Conservation (phyloP, 2,113 vertebrate species). For the Eptatretus burgeri region DNA sequence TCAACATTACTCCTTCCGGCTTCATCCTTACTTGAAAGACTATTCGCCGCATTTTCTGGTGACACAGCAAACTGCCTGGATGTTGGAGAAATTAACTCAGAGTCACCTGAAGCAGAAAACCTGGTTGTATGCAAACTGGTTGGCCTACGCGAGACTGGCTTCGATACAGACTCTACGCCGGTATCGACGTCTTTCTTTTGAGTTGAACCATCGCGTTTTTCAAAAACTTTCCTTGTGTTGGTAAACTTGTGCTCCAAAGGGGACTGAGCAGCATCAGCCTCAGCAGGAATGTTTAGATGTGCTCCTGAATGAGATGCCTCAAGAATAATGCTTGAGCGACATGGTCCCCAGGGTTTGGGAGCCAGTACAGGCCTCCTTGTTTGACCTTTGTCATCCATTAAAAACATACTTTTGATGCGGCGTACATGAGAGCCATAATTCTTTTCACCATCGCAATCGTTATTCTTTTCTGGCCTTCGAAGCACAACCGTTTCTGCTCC, state of each 20-base stretch:
- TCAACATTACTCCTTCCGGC: no score
- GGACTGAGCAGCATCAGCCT: not conserved
- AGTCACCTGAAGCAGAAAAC: no score
- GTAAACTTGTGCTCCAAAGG: not conserved
- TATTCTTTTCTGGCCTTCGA: no score
- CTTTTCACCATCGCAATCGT: not conserved
- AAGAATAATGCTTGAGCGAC: not conserved
- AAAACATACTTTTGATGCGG: slow-evolving; percentile 5
- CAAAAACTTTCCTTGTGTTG: not conserved
- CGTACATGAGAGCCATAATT: not conserved
- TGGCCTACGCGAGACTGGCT: no score
- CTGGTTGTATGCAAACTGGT: no score
- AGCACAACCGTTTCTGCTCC: no score
- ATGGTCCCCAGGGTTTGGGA: not conserved
- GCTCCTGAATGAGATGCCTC: not conserved
- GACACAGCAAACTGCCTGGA: no score
- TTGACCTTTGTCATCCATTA: not conserved
- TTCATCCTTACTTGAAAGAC: no score
- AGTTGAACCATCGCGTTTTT: not conserved
- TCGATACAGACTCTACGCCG: no score
- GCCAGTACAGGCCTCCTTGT: slow-evolving; percentile 3
- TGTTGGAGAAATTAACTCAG: no score
- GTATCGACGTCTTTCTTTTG: no score
- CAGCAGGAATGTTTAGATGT: not conserved
- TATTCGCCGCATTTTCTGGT: no score